phyloP scores from a whole-genome alignment of 2,888 invertebrate species.

The Formica aserva region DNA sequence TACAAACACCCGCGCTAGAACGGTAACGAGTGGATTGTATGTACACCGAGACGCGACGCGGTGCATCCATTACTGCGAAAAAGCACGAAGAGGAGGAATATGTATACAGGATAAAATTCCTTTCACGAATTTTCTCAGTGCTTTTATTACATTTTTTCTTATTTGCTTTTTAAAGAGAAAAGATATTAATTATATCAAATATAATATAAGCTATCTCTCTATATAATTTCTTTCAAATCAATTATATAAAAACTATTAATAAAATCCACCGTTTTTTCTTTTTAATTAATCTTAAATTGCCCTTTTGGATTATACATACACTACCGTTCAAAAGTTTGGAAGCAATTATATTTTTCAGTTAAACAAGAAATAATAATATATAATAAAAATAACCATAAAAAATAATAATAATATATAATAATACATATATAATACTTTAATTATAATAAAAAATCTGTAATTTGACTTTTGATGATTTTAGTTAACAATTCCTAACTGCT shows the following conservation, averaged over 20 bases:
- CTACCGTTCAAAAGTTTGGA: no score
- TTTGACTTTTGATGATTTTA: no score
- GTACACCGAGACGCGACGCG: conserved; percentile 21
- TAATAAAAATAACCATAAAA: no score
- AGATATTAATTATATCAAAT: neutral
- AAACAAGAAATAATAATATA: no score
- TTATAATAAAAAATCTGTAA: no score
- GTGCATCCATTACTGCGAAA: conserved; percentile 29
- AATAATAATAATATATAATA: no score
- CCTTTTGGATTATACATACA: neutral
- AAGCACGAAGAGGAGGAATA: conserved; percentile 14
- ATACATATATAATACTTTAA: no score
- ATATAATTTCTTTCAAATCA: neutral
- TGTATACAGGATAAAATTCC: neutral
- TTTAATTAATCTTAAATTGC: neutral
- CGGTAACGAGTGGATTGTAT: conserved; percentile 47
- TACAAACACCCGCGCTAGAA: conserved; percentile 3
- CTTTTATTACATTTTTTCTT: neutral
- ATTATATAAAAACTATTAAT: neutral
- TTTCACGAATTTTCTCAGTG: neutral
- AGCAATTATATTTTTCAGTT: no score
- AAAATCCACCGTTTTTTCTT: neutral
- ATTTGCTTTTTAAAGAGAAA: neutral
- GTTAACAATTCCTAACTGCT: no score
- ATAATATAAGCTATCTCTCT: neutral